Evolutionary conservation across 2,797 vertebrate species (phyloP), one percentile per base, ranked within the genome.

Genomic region (Sebastes kiyomatsui): DNA sequence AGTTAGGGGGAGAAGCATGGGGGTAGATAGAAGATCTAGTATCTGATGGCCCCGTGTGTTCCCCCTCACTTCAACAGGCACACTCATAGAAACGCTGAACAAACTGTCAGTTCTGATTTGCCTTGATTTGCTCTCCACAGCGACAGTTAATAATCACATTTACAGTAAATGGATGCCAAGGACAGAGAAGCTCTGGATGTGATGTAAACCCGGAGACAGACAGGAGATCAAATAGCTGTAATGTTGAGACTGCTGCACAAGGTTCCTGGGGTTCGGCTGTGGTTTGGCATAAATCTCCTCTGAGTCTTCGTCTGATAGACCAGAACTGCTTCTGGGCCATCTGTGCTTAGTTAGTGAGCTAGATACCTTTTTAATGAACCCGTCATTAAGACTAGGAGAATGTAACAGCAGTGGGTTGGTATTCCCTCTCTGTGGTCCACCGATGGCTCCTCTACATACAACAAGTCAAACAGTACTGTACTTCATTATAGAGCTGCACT

Each of bases 331-430:
- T 56, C 67, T 86, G 4, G 14, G 60, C 84, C 93, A 94, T 94
- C 91, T 95, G 93, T 74, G 83, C 81, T 69, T 55, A 69, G 90
- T 95, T 94, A 93, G 70, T 2, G 61, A 69, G 79, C 69, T 54
- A 87, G 88, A 92, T 92, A 85, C 38, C 49, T 85, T 91, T 90
- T 90, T 90, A 93, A 94, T 93, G 91, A 91, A 84, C 84, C 88
- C 80, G 68, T 89, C 87, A 93, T 90, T 91, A 92, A 86, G 86
- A 83, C 62, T 28, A 83, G 89, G 80, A 69, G 84, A 88, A 87
- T 79, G 79, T 82, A 86, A 81, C 69, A 7, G 82, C 76, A 64
- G 2, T 10, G 30, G 27, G 68, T 32, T 80, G 87, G 77, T 85
- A 73, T 87, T 83, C 72, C 60, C 35, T 27, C 58, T 59, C 75